Percentiles rank a stretch among this genome's conserved stretches.
Conservation (phyloP, 2,888 invertebrate genomes). For the Caenorhabditis sinica region DNA sequence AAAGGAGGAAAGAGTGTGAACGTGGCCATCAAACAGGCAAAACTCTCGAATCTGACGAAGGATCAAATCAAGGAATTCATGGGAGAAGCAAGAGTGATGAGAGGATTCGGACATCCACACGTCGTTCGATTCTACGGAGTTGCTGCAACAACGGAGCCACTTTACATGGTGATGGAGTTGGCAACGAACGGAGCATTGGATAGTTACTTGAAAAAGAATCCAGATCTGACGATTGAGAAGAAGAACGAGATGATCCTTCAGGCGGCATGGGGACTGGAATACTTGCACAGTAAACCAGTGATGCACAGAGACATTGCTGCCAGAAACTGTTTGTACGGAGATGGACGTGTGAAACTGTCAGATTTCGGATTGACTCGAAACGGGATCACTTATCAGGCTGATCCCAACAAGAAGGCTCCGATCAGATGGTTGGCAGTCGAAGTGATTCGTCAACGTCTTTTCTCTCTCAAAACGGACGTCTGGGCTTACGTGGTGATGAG, state of each 20-base stretch:
- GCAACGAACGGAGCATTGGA: constrained; percentile 72
- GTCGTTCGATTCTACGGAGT: constrained; percentile 76
- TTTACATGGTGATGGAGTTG: constrained; percentile 76
- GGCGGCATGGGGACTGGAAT: constrained; percentile 73
- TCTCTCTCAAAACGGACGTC: constrained; percentile 72
- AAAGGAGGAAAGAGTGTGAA: constrained; percentile 44
- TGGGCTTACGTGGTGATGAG: constrained; percentile 69
- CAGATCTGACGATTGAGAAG: constrained; percentile 55
- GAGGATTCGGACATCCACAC: constrained; percentile 73
- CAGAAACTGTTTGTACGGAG: constrained; percentile 71
- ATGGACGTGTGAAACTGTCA: constrained; percentile 64
- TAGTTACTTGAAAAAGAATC: constrained; percentile 73
- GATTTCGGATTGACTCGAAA: constrained; percentile 71
- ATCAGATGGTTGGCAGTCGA: constrained; percentile 77
- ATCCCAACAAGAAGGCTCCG: constrained; percentile 67
- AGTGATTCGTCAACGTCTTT: constrained; percentile 63
- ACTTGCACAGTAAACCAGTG: constrained; percentile 65
- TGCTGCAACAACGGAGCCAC: constrained; percentile 72
- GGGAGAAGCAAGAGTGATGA: constrained; percentile 80
- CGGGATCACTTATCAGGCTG: constrained; percentile 63
- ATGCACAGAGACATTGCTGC: constrained; percentile 73
- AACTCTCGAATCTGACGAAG: constrained; percentile 72
- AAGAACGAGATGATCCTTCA: constrained; percentile 64
- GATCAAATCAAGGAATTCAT: constrained; percentile 80
- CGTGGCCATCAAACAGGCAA: constrained; percentile 73